Evolutionary conservation across 2,888 invertebrate species (phyloP).

Genomic region (Eurytoma californica): DNA sequence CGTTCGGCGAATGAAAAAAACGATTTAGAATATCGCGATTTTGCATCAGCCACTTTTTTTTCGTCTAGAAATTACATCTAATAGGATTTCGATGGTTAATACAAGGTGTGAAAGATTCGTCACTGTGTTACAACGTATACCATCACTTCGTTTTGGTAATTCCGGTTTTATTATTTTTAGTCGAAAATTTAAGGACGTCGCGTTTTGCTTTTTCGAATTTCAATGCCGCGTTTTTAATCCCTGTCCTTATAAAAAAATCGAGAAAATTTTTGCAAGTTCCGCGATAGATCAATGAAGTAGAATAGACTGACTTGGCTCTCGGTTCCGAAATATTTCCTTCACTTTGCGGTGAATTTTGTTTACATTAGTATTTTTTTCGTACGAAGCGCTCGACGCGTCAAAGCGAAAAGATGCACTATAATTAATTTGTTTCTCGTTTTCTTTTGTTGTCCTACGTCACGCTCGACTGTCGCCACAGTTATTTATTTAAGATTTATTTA

Average conservation of each 20-base stretch:
- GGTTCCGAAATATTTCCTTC: constrained; percentile 23
- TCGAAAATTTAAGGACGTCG: constrained; percentile 7
- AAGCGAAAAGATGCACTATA: constrained; percentile 50
- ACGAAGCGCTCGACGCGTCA: constrained; percentile 45
- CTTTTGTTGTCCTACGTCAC: constrained; percentile 46
- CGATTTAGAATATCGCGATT: constrained; percentile 42
- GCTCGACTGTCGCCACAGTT: constrained; percentile 46
- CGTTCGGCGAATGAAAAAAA: constrained; percentile 34
- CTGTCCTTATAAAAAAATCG: constrained; percentile 47
- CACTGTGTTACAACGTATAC: not conserved
- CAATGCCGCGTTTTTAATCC: constrained; percentile 42
- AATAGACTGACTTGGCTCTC: constrained; percentile 42
- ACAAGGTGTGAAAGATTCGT: constrained; percentile 42
- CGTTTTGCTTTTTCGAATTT: not conserved
- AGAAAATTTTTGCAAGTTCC: constrained; percentile 15
- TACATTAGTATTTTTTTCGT: not conserved
- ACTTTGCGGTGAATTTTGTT: not conserved
- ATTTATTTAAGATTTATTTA: constrained; percentile 23
- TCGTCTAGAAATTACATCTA: constrained; percentile 44
- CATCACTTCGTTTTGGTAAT: not conserved
- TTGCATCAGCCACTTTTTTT: constrained; percentile 13
- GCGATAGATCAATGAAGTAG: constrained; percentile 42
- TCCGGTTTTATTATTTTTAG: constrained; percentile 10
- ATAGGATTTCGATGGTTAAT: constrained; percentile 47
- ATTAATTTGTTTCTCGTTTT: constrained; percentile 27